phyloP scores from a whole-genome alignment of 2,888 invertebrate species.

The Glaucopsyche alexis region DNA sequence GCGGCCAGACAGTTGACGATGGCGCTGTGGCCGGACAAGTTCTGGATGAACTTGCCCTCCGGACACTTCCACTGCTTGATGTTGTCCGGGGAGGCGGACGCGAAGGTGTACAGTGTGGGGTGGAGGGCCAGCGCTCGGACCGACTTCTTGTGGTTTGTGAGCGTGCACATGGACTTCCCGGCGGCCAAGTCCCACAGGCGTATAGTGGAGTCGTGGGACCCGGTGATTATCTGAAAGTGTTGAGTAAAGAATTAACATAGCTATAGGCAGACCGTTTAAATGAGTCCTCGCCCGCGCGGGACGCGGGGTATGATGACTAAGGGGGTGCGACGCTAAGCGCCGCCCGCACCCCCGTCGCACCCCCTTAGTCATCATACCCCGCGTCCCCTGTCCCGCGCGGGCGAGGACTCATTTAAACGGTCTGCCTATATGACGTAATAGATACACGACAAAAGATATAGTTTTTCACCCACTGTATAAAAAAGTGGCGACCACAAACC shows the following conservation, averaged over 20 bases:
- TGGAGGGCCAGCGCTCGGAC: constrained; percentile 89
- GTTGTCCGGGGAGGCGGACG: constrained; percentile 98
- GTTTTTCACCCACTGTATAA: not conserved
- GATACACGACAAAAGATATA: not conserved
- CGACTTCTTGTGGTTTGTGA: constrained; percentile 99
- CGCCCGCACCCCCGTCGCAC: no score
- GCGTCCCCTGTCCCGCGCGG: no score
- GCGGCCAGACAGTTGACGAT: constrained; percentile 98
- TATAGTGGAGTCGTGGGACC: constrained; percentile 98
- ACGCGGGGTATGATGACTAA: no score
- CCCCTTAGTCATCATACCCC: no score
- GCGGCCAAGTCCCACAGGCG: constrained; percentile 98
- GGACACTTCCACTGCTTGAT: constrained; percentile 99
- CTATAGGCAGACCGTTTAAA: no score
- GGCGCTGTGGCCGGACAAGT: constrained; percentile 97
- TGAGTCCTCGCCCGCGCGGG: no score
- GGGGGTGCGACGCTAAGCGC: no score
- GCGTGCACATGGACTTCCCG: constrained; percentile 94
- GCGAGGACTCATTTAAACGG: no score
- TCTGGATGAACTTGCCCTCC: constrained; percentile 99
- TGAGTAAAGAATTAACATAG: not conserved
- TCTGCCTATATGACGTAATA: no score
- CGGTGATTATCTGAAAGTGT: constrained; percentile 86
- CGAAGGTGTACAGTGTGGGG: constrained; percentile 94
- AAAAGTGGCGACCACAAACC: not conserved